phyloP scores from a whole-genome alignment of 2,113 vertebrate genomes.

The Ovibos moschatus region DNA sequence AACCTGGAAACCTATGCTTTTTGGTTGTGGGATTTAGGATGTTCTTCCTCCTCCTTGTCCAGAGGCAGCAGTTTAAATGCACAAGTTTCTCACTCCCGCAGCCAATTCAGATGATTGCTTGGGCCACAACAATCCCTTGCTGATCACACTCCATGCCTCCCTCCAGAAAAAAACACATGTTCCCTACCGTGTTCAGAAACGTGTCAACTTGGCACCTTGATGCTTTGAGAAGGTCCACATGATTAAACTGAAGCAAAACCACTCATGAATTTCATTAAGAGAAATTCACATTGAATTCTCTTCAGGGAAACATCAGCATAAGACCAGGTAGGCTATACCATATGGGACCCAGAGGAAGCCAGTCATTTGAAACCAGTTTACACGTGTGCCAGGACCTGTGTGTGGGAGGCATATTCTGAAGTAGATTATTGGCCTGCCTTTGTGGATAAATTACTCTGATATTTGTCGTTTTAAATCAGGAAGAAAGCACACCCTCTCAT shows the following conservation, averaged over 20 bases:
- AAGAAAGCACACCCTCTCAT: slow-evolving; percentile 53
- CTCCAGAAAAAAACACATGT: background rate
- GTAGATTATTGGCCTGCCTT: slow-evolving; percentile 29
- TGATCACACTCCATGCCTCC: background rate
- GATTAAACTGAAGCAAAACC: slow-evolving; percentile 22
- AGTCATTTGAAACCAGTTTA: background rate
- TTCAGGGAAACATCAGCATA: slow-evolving; percentile 35
- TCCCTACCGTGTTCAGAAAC: background rate
- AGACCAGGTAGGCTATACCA: slow-evolving; percentile 41
- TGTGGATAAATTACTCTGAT: slow-evolving; percentile 44
- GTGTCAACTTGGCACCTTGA: slow-evolving; percentile 22
- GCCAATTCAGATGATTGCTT: background rate
- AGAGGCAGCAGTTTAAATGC: background rate
- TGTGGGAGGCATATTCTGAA: slow-evolving; percentile 25
- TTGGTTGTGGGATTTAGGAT: background rate
- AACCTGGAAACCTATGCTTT: background rate
- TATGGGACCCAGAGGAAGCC: background rate
- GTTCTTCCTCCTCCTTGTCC: background rate
- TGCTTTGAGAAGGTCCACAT: slow-evolving; percentile 23
- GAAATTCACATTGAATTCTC: slow-evolving; percentile 34
- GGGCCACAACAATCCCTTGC: background rate
- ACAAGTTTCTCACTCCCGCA: background rate
- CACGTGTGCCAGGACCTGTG: background rate
- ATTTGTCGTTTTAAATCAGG: slow-evolving; percentile 49
- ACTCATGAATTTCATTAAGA: background rate